Evolutionary conservation across 2,113 vertebrate species (phyloP).

Genomic region (Nannobrachium achirus): DNA sequence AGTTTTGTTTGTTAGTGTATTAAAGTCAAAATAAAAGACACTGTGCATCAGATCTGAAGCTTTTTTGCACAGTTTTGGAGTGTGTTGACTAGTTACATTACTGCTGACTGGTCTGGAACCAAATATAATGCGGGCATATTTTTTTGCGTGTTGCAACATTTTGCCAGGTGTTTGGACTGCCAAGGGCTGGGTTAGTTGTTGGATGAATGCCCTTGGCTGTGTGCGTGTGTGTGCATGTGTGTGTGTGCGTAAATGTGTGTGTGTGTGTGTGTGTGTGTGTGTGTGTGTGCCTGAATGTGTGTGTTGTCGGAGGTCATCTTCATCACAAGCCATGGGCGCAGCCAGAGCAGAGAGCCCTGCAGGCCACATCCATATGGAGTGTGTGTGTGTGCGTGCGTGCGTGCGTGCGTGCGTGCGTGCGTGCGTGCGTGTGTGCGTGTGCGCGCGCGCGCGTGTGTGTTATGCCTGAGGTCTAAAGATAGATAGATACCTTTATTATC

Average conservation of each 20-base stretch:
- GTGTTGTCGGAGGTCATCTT: constrained; percentile 54
- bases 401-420: constrained; percentile 1
- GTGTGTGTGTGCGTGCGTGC: background rate
- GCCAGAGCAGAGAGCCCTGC: constrained; percentile 23
- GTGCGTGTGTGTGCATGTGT: background rate
- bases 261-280: background rate
- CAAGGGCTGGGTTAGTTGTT: background rate
- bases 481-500: no score
- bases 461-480: background rate
- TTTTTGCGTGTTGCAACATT: constrained; percentile 35
- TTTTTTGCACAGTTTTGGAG: no score
- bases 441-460: background rate
- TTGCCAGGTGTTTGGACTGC: constrained; percentile 24
- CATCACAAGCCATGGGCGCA: constrained; percentile 46
- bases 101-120: constrained; percentile 23
- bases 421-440: background rate
- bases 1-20: no score
- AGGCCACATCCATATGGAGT: constrained; percentile 22
- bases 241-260: constrained; percentile 1
- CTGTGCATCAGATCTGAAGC: no score
- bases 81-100: no score
- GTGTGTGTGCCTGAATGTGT: constrained; percentile 10
- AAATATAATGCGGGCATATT: constrained; percentile 39
- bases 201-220: background rate
- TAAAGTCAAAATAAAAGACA: no score